Percentiles rank a stretch among this genome's conserved stretches.
Conservation (phyloP, 2,113 vertebrate species). For the Mesembrinibis cayennensis region DNA sequence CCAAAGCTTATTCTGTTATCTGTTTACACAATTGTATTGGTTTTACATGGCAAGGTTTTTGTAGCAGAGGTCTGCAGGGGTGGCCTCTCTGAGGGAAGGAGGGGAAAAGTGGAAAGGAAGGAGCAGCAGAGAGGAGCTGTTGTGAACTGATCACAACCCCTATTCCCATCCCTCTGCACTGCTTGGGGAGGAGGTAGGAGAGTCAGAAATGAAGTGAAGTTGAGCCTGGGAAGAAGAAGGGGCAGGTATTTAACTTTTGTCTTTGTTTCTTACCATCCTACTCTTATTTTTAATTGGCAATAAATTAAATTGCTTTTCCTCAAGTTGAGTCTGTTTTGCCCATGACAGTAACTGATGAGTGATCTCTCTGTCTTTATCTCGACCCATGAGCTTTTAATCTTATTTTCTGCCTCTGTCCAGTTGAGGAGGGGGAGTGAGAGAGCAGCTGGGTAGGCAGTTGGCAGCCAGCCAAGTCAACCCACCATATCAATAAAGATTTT, state of each 20-base stretch:
- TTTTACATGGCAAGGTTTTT: background rate
- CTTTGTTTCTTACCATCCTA: background rate
- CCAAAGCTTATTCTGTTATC: background rate
- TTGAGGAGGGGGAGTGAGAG: background rate
- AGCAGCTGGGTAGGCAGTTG: background rate
- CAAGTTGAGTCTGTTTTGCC: background rate
- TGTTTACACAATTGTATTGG: background rate
- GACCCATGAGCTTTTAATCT: background rate
- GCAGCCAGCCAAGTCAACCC: background rate
- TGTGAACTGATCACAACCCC: background rate
- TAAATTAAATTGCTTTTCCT: background rate
- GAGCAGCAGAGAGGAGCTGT: fast-evolving
- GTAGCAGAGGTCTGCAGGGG: background rate
- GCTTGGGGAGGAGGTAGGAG: background rate
- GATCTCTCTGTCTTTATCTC: background rate
- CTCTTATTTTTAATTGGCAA: background rate
- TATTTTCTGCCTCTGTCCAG: background rate
- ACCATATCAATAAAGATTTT: background rate
- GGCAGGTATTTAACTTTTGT: background rate
- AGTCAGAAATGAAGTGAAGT: background rate
- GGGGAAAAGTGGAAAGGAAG: background rate
- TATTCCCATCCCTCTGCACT: background rate
- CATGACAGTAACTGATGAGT: background rate
- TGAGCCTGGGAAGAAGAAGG: background rate
- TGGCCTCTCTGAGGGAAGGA: background rate